A percentile compares a stretch with the other conserved stretches of the same genome.
Conservation (phyloP, 2,113 vertebrate genomes). For the Numida meleagris region DNA sequence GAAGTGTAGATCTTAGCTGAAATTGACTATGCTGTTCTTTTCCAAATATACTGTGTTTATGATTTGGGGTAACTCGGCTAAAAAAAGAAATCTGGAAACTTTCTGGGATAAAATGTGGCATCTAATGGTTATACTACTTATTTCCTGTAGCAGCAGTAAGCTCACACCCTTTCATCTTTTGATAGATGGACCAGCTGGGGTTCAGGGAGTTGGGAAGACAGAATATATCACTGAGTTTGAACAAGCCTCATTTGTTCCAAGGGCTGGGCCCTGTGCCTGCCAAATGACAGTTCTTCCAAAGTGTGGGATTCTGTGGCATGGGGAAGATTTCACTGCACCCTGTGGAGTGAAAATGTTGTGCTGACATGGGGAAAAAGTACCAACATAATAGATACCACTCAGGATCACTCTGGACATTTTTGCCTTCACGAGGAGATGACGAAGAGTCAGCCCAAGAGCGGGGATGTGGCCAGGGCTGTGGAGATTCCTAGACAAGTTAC, state of each 20-base stretch:
- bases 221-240: background rate
- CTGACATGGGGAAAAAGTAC: background rate
- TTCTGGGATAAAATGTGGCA: background rate
- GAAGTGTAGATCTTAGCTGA: background rate
- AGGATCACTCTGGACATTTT: constrained; percentile 6
- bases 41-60: background rate
- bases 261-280: background rate
- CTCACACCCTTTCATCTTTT: background rate
- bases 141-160: constrained; percentile 8
- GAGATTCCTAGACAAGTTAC: background rate
- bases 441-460: background rate
- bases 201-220: background rate
- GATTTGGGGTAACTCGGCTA: background rate
- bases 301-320: background rate
- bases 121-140: background rate
- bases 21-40: background rate
- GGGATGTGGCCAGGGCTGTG: background rate
- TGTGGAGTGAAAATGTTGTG: background rate
- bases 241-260: background rate
- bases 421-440: constrained; percentile 12
- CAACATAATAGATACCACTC: background rate
- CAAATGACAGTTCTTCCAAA: background rate
- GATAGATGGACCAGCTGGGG: background rate
- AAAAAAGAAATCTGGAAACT: background rate
- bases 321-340: background rate